Base-by-base conservation (phyloP, 1,140 invertebrate species). In the Adoxophyes honmai region DNA sequence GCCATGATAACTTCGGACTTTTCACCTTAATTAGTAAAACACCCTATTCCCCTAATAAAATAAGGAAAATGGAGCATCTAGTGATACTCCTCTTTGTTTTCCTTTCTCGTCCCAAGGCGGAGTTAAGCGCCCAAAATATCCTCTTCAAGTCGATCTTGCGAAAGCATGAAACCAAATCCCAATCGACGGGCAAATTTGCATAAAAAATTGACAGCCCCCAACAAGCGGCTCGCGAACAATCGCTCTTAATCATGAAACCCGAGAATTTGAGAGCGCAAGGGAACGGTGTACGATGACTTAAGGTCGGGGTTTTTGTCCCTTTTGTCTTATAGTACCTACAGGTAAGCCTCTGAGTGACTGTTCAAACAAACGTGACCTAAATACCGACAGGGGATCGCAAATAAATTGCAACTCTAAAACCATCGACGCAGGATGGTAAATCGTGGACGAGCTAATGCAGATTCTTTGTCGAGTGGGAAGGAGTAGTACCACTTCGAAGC, bases 211-310 rank as follows among this genome's bases (percentile, higher is more conserved):
- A 73, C 64, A 64, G 60, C 52, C 57, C 59, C 60, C 57, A 62
- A 55, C 62, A 39, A 54, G 52, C 34, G 52, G 57, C 18, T 38
- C 36, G 18, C 16, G 18, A 10, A 44, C 52, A 70, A 75, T 67
- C 60, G 66, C 65, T 75, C 66, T 73, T 71, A 75, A 75, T 73
- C 73, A 66, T 67, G 70, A 70, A 62, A 70, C 64, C 64, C 66
- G 68, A 28, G 35, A 51, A 59, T 39, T 59, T 48, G 42, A 48
- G 21, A 48, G 21, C 42, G 42, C 42, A 33, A 28, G 9, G 16
- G 39, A 42, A n/a, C 15, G 39, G 39, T 44, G 18, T 48, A 48
- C 42, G 21, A 28, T 48, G 42, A 28, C 42, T 48, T 48, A 18
- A 28, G 42, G 42, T 48, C 42, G 42, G 10, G 21, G 21, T 33